Evolutionary conservation across 1,140 invertebrate species (phyloP).

Genomic region (Bombus haemorrhoidalis): DNA sequence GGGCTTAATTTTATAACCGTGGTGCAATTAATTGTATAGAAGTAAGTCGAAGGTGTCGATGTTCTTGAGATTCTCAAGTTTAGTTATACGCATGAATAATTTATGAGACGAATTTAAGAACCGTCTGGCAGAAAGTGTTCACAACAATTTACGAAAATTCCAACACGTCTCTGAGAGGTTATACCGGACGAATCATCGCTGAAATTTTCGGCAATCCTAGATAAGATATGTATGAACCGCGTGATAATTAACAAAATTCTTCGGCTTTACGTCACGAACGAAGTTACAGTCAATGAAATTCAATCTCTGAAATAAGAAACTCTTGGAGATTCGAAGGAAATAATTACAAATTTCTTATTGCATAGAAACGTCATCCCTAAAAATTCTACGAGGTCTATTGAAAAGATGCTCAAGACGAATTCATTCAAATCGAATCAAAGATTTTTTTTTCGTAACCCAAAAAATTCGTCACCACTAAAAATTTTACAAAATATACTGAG

Average conservation of each 20-base stretch:
- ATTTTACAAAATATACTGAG: too few species aligned
- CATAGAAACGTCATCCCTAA: too few species aligned
- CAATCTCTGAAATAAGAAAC: neutral
- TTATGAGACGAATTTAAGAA: neutral
- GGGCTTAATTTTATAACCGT: neutral
- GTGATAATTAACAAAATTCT: neutral
- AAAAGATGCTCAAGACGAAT: neutral
- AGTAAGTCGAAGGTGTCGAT: neutral
- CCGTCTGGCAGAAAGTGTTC: neutral
- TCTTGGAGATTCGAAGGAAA: too few species aligned
- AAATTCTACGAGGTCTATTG: neutral
- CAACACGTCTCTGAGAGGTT: neutral
- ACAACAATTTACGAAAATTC: slow-evolving; percentile 23
- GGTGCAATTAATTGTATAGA: neutral
- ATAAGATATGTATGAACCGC: neutral
- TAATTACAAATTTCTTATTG: neutral
- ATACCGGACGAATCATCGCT: neutral
- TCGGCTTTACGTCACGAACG: too few species aligned
- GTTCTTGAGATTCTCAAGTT: neutral
- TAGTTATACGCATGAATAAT: slow-evolving; percentile 16
- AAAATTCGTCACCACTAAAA: too few species aligned
- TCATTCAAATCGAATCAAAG: too few species aligned
- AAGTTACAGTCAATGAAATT: neutral
- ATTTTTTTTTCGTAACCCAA: too few species aligned
- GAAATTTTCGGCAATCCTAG: neutral